A percentile compares a stretch with the other conserved stretches of the same genome.
Evolutionary conservation across 1,140 invertebrate genomes (phyloP).

Genomic region (Metaphire vulgaris): DNA sequence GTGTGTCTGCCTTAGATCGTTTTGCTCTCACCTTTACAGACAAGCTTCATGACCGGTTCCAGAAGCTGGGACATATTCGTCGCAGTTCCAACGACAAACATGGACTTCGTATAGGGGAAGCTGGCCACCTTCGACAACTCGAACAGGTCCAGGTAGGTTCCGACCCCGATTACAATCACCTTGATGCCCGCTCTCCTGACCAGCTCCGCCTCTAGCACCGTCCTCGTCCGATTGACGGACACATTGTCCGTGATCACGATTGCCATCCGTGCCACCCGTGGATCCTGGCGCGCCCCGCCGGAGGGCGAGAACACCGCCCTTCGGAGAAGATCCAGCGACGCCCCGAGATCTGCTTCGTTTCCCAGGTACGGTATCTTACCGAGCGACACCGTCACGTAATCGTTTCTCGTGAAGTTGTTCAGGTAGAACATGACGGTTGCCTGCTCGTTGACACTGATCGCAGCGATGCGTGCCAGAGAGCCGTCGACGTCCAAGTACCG

Average conservation of each 20-base stretch:
- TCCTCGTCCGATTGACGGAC: constrained; percentile 13
- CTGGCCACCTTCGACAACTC: constrained; percentile 36
- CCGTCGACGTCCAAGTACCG: constrained; percentile 15
- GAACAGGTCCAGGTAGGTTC: constrained; percentile 28
- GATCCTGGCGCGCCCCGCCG: constrained; percentile 17
- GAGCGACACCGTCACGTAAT: not conserved
- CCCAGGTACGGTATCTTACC: constrained; percentile 11
- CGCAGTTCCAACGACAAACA: constrained; percentile 5
- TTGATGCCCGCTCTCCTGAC: constrained; percentile 35
- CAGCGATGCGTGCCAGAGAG: constrained; percentile 10
- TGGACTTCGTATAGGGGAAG: constrained; percentile 31
- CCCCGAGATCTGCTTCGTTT: constrained; percentile 16
- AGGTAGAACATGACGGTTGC: constrained; percentile 24
- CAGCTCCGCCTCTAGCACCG: constrained; percentile 26
- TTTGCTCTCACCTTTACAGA: constrained; percentile 5
- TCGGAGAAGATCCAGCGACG: constrained; percentile 20
- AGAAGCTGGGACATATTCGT: not conserved
- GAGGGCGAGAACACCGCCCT: constrained; percentile 17
- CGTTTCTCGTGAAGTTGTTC: constrained; percentile 17
- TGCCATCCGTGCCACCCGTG: constrained; percentile 11
- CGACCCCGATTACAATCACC: constrained; percentile 33
- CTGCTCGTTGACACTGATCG: constrained; percentile 12
- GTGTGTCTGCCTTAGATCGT: too few species aligned
- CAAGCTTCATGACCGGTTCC: constrained; percentile 5
- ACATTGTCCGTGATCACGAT: constrained; percentile 21